phyloP scores from a whole-genome alignment of 2,797 vertebrate species.

The Arrhamphus sclerolepis region DNA sequence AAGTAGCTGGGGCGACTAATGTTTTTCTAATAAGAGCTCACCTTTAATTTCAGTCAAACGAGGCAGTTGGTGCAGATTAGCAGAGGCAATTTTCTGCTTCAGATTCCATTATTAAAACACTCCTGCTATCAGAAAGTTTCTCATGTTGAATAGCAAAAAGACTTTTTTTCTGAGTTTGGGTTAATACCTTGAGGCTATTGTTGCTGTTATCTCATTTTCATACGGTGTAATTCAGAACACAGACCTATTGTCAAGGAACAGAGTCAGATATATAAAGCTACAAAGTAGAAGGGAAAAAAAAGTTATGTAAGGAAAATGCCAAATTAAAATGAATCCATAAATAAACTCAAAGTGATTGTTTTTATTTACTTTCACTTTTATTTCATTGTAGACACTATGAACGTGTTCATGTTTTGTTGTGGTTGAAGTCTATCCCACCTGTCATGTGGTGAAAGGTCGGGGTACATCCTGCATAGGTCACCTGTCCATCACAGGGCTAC shows the following conservation, averaged over 20 bases:
- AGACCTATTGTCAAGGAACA: constrained; percentile 27
- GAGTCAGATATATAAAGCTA: constrained; percentile 40
- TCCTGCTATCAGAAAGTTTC: constrained; percentile 73
- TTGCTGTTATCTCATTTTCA: constrained; percentile 57
- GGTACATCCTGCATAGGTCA: too few relatives aligned
- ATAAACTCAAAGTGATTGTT: too few relatives aligned
- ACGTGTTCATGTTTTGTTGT: too few relatives aligned
- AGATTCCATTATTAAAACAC: constrained; percentile 80
- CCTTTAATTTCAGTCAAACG: constrained; percentile 79
- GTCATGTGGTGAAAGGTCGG: too few relatives aligned
- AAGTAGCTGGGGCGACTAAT: constrained; percentile 69
- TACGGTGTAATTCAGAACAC: constrained; percentile 51
- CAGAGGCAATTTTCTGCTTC: constrained; percentile 82
- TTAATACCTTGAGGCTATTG: constrained; percentile 68
- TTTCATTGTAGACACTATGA: too few relatives aligned
- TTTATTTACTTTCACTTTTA: too few relatives aligned
- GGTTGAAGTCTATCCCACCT: too few relatives aligned
- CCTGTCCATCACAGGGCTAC: too few relatives aligned
- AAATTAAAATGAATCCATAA: too few relatives aligned
- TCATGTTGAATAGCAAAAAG: constrained; percentile 64
- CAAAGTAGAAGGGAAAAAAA: constrained; percentile 2
- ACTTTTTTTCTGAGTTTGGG: constrained; percentile 40
- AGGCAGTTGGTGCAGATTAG: constrained; percentile 73
- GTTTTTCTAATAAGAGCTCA: constrained; percentile 79
- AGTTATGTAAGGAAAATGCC: too few relatives aligned